Evolutionary conservation across 2,888 invertebrate genomes (phyloP).

Genomic region (Watsonalla binaria): DNA sequence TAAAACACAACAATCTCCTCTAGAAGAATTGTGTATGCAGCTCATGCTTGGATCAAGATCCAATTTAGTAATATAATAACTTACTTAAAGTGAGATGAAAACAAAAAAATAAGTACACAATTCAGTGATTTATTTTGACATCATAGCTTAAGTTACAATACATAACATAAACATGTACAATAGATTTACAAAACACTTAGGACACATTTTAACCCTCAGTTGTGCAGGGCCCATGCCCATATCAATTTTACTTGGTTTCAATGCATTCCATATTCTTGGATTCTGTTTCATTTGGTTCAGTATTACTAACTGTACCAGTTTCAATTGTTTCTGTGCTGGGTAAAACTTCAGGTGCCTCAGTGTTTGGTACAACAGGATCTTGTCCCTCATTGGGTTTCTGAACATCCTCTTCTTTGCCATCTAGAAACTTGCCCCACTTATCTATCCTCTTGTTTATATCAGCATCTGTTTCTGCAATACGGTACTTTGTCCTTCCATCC

Average conservation of each 20-base stretch:
- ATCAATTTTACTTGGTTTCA: conserved; percentile 7
- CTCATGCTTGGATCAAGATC: no score
- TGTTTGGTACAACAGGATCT: conserved; percentile 3
- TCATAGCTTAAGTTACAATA: no score
- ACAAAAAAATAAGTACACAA: no score
- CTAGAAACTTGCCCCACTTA: conserved; percentile 93
- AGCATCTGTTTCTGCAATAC: conserved; percentile 93
- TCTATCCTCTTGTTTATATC: conserved; percentile 88
- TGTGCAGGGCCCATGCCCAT: background rate
- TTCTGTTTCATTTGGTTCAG: no score
- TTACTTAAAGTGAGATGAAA: no score
- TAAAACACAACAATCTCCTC: no score
- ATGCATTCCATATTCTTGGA: conserved; percentile 4
- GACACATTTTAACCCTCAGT: no score
- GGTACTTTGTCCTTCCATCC: conserved; percentile 97
- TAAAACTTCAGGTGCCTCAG: conserved; percentile 2
- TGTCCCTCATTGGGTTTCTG: conserved; percentile 7
- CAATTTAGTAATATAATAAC: no score
- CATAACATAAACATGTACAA: background rate
- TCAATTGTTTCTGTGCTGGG: conserved; percentile 4
- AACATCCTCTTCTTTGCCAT: conserved; percentile 70
- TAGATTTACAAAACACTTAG: background rate
- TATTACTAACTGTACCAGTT: background rate
- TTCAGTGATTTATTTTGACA: no score
- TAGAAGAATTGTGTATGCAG: no score